Conservation (phyloP, 2,113 vertebrate genomes). For the Falcunculus frontatus region DNA sequence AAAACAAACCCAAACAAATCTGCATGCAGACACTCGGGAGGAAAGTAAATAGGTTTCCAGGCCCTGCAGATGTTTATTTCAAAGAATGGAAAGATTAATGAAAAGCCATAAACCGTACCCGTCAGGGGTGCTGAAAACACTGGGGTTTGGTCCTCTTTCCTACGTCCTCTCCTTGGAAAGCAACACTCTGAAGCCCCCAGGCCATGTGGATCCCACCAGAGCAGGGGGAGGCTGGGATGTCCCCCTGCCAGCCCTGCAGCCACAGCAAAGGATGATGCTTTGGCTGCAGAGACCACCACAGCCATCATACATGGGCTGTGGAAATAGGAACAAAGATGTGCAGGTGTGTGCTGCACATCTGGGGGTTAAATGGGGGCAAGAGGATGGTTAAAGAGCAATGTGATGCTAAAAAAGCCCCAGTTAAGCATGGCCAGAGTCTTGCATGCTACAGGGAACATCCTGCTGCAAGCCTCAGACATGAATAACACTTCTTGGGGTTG, state of each 20-base stretch:
- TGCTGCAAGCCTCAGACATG: background rate
- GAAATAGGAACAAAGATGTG: background rate
- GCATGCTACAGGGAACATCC: background rate
- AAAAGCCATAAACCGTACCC: background rate
- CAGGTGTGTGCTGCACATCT: background rate
- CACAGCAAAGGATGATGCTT: background rate
- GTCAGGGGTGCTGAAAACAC: rapidly evolving
- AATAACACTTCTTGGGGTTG: background rate
- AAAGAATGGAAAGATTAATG: background rate
- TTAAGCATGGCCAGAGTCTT: background rate
- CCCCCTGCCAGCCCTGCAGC: background rate
- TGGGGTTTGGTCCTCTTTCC: background rate
- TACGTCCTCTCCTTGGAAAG: background rate
- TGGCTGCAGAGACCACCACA: background rate
- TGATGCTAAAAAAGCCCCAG: background rate
- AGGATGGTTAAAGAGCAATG: background rate
- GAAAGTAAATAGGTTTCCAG: background rate
- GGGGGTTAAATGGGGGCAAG: background rate
- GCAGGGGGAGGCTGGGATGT: background rate
- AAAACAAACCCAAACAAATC: background rate
- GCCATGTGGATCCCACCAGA: background rate
- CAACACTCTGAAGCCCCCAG: background rate
- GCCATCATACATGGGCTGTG: background rate
- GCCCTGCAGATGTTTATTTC: background rate
- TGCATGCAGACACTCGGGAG: background rate